Base-by-base conservation (phyloP, 2,888 invertebrate species). In the Drosophila neotestacea region DNA sequence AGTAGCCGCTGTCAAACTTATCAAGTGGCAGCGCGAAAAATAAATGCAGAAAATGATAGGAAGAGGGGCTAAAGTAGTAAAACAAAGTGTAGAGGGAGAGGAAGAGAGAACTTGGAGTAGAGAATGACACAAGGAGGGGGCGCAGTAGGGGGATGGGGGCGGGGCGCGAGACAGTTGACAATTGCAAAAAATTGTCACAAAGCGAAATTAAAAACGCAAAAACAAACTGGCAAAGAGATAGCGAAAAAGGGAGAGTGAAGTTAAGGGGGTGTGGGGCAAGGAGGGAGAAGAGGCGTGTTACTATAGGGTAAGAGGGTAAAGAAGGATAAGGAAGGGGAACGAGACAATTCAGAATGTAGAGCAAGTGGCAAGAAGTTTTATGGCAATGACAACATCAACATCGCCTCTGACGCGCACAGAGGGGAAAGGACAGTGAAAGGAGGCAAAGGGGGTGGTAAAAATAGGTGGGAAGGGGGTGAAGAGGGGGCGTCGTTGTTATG, bases 291-390 rank as follows among this genome's bases (percentile, higher is more conserved):
- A 44, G 28, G 7, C 7, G 48, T 16, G 30, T 9, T 47, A 6
- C 6, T 32, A 2, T 22, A 27, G 34, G n/a, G 41, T 38, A 38
- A 42, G 9, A 1, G 16, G 5, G 32, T 3, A 16, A 7, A 7
- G 36, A 4, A 28, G 6, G 7, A 3, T 4, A 5, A 22, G 27
- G 22, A 22, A 41, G 32, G 52, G 32, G 41, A 44, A 28, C n/a
- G 61, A 44, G 16, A 50, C 64, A 66, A 58, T 81, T 69, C 51
- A 66, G 55, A 85, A 84, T 84, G 74, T 84, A 73, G 83, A 84
- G 86, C 88, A 88, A 84, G 86, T 88, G 86, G 88, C 86, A 85
- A 81, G 79, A 84, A 85, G 88, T 84, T 84, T 79, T 88, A 82
- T 85, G 86, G 79, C 86, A 88, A 77, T 74, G 79, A 82, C 88